Conservation (phyloP, 2,797 vertebrate genomes). For the Argentina silus region DNA sequence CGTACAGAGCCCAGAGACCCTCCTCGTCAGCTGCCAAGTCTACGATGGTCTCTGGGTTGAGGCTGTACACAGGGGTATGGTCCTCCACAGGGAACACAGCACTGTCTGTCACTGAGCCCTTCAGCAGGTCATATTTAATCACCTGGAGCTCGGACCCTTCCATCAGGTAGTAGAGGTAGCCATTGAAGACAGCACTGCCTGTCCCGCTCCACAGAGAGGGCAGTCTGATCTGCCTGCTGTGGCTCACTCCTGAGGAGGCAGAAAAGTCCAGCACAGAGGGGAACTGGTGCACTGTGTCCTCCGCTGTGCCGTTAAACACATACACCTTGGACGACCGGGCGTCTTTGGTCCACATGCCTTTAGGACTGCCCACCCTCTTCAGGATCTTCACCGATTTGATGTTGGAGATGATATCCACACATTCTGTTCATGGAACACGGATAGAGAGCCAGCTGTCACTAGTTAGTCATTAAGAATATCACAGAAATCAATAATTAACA, state of each 20-base stretch:
- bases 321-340: slow-evolving; percentile 88
- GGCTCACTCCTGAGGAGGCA: slow-evolving; percentile 74
- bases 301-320: slow-evolving; percentile 87
- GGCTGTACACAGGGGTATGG: slow-evolving; percentile 74
- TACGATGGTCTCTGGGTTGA: slow-evolving; percentile 86
- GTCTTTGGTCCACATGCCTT: slow-evolving; percentile 93
- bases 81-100: slow-evolving; percentile 88
- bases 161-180: slow-evolving; percentile 87
- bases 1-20: slow-evolving; percentile 93
- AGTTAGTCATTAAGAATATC: not conserved
- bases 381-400: slow-evolving; percentile 95
- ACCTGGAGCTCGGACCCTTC: slow-evolving; percentile 85
- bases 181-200: slow-evolving; percentile 85
- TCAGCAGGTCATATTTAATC: slow-evolving; percentile 89
- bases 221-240: slow-evolving; percentile 81
- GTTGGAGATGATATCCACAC: slow-evolving; percentile 87
- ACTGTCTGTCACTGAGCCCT: slow-evolving; percentile 82
- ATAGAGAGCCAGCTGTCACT: not conserved
- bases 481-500: too few relatives aligned
- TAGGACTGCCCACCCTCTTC: slow-evolving; percentile 85
- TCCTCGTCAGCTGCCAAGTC: slow-evolving; percentile 90
- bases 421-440: slow-evolving; percentile 72
- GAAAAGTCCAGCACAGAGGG: slow-evolving; percentile 86
- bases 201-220: slow-evolving; percentile 87
- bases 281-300: slow-evolving; percentile 85